Evolutionary conservation across 2,797 vertebrate genomes (phyloP).

Genomic region (Eidolon dupreanum): DNA sequence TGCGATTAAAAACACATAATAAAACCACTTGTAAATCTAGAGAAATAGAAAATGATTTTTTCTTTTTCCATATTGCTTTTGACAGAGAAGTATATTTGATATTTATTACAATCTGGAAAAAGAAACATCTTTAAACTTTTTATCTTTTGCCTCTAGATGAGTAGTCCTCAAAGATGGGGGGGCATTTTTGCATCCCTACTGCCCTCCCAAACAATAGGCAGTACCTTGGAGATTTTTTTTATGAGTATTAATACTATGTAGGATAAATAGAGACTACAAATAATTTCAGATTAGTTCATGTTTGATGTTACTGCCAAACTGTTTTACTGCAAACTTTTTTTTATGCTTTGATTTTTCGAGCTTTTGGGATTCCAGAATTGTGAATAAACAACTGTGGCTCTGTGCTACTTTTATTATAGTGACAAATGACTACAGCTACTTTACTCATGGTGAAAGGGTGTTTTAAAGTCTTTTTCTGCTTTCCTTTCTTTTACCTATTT

Average conservation of each 20-base stretch:
- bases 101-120: constrained; percentile 15
- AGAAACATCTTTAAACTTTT: constrained; percentile 8
- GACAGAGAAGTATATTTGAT: neutral
- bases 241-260: neutral
- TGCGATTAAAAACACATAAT: constrained; percentile 33
- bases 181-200: neutral
- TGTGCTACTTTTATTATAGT: neutral
- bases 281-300: neutral
- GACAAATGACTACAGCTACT: neutral
- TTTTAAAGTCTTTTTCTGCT: neutral
- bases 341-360: neutral
- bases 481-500: constrained; percentile 27
- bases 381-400: neutral
- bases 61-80: neutral
- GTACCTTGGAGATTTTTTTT: neutral
- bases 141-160: neutral
- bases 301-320: constrained; percentile 25
- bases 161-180: neutral
- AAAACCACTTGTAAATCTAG: neutral
- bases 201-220: neutral
- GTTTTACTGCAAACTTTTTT: constrained; percentile 15
- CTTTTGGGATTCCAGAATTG: neutral
- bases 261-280: neutral
- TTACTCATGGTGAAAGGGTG: neutral
- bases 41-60: constrained; percentile 31